These are phyloP conservation scores for Valencia hispanica DNA, from an alignment of 2,797 vertebrate species.

Conservation along the genomic window DNA sequence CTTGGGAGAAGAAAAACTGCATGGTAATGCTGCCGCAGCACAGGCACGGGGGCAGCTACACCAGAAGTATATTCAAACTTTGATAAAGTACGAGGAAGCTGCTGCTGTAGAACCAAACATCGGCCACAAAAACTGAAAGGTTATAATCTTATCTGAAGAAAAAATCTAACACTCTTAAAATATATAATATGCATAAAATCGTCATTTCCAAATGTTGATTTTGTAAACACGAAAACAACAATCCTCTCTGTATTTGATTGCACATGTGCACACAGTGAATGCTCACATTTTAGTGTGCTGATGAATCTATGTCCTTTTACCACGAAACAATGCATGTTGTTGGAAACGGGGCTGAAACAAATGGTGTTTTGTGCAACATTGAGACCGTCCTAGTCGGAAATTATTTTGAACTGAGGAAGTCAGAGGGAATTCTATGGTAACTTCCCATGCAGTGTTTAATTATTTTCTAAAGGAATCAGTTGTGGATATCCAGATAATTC, in stretches of 20 bases:
- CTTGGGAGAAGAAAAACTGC: constrained; percentile 28
- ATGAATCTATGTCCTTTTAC: constrained; percentile 37
- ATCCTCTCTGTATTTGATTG: not conserved
- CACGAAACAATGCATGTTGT: constrained; percentile 44
- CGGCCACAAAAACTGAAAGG: constrained; percentile 10
- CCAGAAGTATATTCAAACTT: constrained; percentile 24
- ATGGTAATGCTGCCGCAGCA: constrained; percentile 7
- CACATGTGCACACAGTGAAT: constrained; percentile 34
- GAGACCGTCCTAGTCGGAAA: constrained; percentile 50
- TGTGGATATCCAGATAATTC: not conserved
- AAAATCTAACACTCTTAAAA: not conserved
- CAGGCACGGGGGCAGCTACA: not conserved
- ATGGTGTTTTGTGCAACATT: constrained; percentile 52
- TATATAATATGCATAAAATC: not conserved
- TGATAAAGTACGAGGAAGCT: not conserved
- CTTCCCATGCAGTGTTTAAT: constrained; percentile 18
- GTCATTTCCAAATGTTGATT: constrained; percentile 1
- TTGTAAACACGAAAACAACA: not conserved
- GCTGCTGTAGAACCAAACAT: not conserved
- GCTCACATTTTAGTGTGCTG: constrained; percentile 17
- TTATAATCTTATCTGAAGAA: not conserved
- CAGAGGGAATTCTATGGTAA: constrained; percentile 18
- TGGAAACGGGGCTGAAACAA: constrained; percentile 66
- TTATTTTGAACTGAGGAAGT: constrained; percentile 50
- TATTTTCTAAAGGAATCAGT: not conserved